A percentile compares a stretch with the other conserved stretches of the same genome.
phyloP scores from a whole-genome alignment of 2,113 vertebrate genomes.

The Camarhynchus parvulus region DNA sequence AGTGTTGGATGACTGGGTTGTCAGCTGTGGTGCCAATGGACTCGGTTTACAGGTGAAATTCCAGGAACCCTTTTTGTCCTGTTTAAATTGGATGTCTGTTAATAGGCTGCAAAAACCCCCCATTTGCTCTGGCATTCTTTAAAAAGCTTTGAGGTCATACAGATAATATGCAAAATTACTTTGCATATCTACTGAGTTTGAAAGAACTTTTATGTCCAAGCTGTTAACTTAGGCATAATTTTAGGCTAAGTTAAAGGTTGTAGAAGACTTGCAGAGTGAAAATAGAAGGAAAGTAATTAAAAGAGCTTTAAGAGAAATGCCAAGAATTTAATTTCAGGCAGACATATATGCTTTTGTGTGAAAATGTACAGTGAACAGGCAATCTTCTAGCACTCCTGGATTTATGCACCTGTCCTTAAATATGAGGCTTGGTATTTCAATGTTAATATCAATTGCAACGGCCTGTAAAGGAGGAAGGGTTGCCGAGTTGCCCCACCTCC shows the following conservation, averaged over 20 bases:
- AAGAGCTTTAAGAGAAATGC: neutral
- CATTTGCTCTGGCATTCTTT: neutral
- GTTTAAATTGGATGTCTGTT: neutral
- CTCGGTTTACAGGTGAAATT: neutral
- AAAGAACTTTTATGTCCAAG: neutral
- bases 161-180: neutral
- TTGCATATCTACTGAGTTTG: neutral
- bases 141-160: neutral
- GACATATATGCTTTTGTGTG: neutral
- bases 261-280: neutral
- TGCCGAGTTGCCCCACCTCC: neutral
- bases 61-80: neutral
- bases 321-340: neutral
- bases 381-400: neutral
- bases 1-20: accelerated
- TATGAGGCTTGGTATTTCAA: neutral
- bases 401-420: neutral
- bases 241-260: neutral
- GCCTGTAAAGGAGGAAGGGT: neutral
- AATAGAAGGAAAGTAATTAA: neutral
- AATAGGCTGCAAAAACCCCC: neutral
- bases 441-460: neutral
- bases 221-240: neutral
- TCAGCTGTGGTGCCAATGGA: neutral
- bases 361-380: neutral